Evolutionary conservation across 2,797 vertebrate genomes (phyloP).

Genomic region (Dendrocincla tyrannina): DNA sequence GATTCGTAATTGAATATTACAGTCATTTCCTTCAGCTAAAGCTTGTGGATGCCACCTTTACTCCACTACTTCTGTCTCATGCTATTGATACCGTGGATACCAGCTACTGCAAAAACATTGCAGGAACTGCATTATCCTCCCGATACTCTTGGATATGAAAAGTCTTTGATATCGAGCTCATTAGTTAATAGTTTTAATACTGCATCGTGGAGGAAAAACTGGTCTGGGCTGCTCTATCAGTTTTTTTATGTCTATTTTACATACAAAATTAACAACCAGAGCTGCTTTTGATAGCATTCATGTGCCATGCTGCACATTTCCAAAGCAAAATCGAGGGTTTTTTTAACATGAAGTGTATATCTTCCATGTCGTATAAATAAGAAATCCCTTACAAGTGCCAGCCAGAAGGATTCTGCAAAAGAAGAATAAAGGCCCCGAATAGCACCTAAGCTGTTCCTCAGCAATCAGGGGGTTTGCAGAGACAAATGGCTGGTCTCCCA

Average conservation of each 20-base stretch:
- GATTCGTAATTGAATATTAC: slow-evolving; percentile 14
- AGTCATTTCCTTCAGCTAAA: slow-evolving; percentile 1
- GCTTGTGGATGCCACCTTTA: background rate
- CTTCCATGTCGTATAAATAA: background rate
- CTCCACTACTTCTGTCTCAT: background rate
- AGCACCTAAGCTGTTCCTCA: background rate
- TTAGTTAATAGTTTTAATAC: slow-evolving; percentile 11
- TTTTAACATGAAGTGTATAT: background rate
- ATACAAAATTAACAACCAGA: slow-evolving; percentile 6
- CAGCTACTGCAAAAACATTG: background rate
- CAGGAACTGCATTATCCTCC: background rate
- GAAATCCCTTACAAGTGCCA: background rate
- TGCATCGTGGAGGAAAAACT: slow-evolving; percentile 16
- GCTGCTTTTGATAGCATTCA: background rate
- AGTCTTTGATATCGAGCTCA: background rate
- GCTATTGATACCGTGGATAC: background rate
- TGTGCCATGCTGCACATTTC: background rate
- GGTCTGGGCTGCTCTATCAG: slow-evolving; percentile 5
- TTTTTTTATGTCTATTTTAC: background rate
- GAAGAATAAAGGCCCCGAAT: background rate
- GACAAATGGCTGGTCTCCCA: background rate
- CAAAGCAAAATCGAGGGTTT: background rate
- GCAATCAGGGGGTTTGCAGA: background rate
- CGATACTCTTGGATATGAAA: background rate
- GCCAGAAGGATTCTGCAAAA: background rate